Percentiles rank a stretch among this genome's conserved stretches.
Evolutionary conservation across 2,113 vertebrate species (phyloP).

Genomic region (Gavialis gangeticus): DNA sequence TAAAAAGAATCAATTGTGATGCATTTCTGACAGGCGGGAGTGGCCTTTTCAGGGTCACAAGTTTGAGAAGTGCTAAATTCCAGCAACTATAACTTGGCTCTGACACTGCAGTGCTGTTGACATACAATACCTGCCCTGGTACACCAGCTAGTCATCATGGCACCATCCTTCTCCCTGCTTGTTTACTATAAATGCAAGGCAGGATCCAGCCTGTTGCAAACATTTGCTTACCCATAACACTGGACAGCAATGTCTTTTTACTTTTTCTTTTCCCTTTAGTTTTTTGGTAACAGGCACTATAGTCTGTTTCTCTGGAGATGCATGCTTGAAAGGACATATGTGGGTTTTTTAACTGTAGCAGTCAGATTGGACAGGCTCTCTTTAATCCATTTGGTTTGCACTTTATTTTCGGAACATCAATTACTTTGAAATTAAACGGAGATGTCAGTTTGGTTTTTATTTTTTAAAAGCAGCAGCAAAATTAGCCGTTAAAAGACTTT

Average conservation of each 20-base stretch:
- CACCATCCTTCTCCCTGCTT: conserved; percentile 17
- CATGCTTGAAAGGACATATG: neutral
- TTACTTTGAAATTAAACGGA: neutral
- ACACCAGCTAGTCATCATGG: conserved; percentile 48
- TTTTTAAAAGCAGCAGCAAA: neutral
- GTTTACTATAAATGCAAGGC: conserved; percentile 1
- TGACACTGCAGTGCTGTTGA: conserved; percentile 46
- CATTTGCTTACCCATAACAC: conserved; percentile 6
- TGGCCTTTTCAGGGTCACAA: conserved; percentile 1
- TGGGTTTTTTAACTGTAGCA: neutral
- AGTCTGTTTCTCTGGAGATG: neutral
- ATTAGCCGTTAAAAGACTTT: neutral
- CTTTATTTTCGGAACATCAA: neutral
- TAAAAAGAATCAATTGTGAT: neutral
- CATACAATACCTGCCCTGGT: conserved; percentile 12
- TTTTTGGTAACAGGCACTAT: neutral
- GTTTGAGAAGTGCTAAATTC: conserved; percentile 54
- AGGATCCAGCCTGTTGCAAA: conserved; percentile 23
- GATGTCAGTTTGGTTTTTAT: neutral
- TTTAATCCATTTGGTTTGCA: neutral
- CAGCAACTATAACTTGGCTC: conserved; percentile 39
- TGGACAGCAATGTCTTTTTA: neutral
- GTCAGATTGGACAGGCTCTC: neutral
- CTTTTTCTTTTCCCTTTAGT: neutral
- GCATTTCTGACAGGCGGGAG: neutral